Conservation (phyloP, 92 coral and sea anemone genomes). For the Epizoanthus ramosus region DNA sequence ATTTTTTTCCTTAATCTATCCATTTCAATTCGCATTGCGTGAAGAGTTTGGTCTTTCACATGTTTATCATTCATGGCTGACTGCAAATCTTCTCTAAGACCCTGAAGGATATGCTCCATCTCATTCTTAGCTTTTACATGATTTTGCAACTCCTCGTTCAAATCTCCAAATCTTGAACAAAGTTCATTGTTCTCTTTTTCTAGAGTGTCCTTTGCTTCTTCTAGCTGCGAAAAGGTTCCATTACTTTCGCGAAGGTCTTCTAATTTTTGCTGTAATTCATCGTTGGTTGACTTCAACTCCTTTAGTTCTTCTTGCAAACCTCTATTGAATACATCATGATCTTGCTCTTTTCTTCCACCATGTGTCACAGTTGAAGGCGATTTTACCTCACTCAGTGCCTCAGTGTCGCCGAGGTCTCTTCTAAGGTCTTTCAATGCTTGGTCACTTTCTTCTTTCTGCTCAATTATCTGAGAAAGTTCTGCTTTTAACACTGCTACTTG, state of each 20-base stretch:
- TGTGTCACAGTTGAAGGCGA: neutral
- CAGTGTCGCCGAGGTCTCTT: conserved; percentile 6
- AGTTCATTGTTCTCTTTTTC: conserved; percentile 52
- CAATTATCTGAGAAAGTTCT: conserved; percentile 42
- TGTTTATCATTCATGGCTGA: conserved; percentile 64
- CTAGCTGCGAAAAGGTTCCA: conserved; percentile 27
- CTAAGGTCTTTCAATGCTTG: neutral
- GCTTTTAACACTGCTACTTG: conserved; percentile 45
- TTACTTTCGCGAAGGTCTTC: conserved; percentile 37
- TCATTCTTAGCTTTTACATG: conserved; percentile 47
- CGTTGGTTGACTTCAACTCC: conserved; percentile 57
- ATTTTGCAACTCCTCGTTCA: conserved; percentile 26
- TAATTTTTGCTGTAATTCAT: conserved; percentile 49
- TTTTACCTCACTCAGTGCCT: neutral
- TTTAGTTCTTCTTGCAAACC: conserved; percentile 67
- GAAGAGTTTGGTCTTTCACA: conserved; percentile 55
- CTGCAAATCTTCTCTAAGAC: conserved; percentile 76
- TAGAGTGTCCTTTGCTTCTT: conserved; percentile 50
- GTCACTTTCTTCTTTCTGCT: conserved; percentile 32
- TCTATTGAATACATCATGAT: conserved; percentile 11
- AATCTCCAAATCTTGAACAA: conserved; percentile 14
- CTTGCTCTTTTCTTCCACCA: conserved; percentile 10
- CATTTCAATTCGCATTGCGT: conserved; percentile 48
- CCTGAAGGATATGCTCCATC: conserved; percentile 60
- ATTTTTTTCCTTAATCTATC: conserved; percentile 56